Conservation (phyloP, 2,113 vertebrate genomes). For the Chinchilla lanigera region DNA sequence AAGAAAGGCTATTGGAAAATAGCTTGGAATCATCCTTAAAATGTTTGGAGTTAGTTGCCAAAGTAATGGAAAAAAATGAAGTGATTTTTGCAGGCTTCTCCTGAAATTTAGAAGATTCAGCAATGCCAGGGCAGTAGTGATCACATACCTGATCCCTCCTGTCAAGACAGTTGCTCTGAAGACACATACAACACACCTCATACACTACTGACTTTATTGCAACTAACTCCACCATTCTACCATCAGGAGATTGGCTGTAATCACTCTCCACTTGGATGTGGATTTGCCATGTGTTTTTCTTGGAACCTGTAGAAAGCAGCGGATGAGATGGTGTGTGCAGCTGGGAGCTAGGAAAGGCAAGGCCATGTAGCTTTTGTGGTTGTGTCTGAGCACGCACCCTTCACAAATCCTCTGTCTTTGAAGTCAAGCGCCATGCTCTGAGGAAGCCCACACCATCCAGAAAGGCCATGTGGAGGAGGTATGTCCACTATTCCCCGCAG, state of each 20-base stretch:
- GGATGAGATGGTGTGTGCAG: accelerated
- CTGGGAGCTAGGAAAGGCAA: neutral
- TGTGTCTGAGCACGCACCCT: neutral
- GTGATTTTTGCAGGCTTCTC: neutral
- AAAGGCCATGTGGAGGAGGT: neutral
- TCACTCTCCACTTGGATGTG: neutral
- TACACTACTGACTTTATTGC: neutral
- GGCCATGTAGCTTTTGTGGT: neutral
- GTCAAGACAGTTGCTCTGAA: neutral
- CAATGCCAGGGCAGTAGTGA: neutral
- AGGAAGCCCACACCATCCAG: neutral
- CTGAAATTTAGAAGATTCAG: neutral
- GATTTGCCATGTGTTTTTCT: neutral
- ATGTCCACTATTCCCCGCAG: neutral
- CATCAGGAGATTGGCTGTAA: neutral
- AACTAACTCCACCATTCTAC: neutral
- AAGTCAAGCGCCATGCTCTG: neutral
- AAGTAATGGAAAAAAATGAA: neutral
- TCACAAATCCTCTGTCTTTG: neutral
- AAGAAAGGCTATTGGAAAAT: neutral
- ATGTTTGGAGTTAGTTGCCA: neutral
- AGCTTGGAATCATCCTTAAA: neutral
- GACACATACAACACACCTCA: neutral
- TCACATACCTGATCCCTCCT: neutral
- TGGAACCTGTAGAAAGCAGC: neutral